Conservation (phyloP, 2,113 vertebrate genomes). For the Urocolius indicus region DNA sequence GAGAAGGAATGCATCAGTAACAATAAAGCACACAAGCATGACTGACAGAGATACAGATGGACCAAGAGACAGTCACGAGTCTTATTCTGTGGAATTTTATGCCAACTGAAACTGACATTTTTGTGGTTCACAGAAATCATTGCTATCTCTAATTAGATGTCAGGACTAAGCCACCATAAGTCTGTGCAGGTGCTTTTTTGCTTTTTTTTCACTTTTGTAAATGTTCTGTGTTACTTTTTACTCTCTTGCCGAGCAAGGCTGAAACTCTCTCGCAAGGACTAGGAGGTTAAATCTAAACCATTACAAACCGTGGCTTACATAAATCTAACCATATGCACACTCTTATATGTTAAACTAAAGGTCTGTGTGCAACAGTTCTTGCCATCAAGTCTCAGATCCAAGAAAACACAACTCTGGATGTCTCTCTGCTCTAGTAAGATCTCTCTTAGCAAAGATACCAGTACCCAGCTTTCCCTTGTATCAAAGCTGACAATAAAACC, state of each 20-base stretch:
- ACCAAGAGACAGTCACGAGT: background rate
- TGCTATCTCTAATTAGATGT: constrained; percentile 40
- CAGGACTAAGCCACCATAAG: constrained; percentile 42
- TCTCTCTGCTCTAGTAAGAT: background rate
- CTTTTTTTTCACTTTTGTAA: background rate
- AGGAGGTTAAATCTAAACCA: constrained; percentile 52
- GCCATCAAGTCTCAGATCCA: background rate
- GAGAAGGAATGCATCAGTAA: constrained; percentile 9
- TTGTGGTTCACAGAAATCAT: constrained; percentile 40
- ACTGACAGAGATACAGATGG: constrained; percentile 45
- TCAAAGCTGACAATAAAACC: background rate
- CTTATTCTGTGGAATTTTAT: constrained; percentile 29
- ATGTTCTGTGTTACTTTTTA: background rate
- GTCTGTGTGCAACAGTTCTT: background rate
- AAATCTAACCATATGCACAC: constrained; percentile 40
- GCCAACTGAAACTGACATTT: constrained; percentile 33
- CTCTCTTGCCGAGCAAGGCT: constrained; percentile 24
- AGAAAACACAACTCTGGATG: background rate
- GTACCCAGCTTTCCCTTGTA: background rate
- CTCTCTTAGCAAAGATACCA: background rate
- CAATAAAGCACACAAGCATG: background rate
- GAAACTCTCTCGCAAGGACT: constrained; percentile 39
- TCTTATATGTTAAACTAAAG: constrained; percentile 2
- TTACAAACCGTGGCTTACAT: constrained; percentile 23
- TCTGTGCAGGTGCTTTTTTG: background rate